Evolutionary conservation across 2,797 vertebrate species (phyloP).

Genomic region (Odontamblyopus lacepedii): DNA sequence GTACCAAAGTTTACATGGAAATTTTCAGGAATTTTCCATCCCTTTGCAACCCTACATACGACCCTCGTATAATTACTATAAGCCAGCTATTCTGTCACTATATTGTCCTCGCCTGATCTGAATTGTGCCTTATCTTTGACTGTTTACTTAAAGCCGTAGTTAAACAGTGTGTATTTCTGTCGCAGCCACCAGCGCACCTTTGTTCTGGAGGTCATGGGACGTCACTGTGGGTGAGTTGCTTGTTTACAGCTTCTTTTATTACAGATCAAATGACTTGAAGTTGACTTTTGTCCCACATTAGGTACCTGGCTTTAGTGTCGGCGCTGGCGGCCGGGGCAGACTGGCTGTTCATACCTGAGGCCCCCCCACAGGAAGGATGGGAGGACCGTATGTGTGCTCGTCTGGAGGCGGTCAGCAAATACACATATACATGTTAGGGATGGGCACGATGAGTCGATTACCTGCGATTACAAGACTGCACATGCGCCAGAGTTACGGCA

Average conservation of each 20-base stretch:
- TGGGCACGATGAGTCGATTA: too few relatives aligned
- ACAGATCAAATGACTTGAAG: not conserved
- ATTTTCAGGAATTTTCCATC: too few relatives aligned
- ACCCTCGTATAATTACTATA: too few relatives aligned
- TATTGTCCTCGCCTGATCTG: not conserved
- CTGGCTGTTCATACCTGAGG: conserved; percentile 96
- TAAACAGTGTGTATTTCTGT: not conserved
- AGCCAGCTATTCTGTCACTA: not conserved
- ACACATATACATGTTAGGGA: too few relatives aligned
- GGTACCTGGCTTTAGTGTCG: conserved; percentile 93
- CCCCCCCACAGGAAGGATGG: conserved; percentile 90
- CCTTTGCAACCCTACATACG: too few relatives aligned
- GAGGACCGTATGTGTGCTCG: conserved; percentile 90
- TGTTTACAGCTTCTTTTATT: not conserved
- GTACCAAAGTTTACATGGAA: too few relatives aligned
- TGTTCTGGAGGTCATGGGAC: conserved; percentile 95
- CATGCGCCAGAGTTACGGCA: too few relatives aligned
- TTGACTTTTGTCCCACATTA: conserved; percentile 44
- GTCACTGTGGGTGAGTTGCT: conserved; percentile 90
- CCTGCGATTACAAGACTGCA: too few relatives aligned
- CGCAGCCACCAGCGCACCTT: conserved; percentile 93
- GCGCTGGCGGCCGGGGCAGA: conserved; percentile 93
- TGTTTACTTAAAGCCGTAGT: not conserved
- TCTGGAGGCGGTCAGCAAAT: conserved; percentile 79
- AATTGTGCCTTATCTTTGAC: not conserved